A percentile compares a stretch with the other conserved stretches of the same genome.
Conservation (phyloP, 2,888 invertebrate genomes). For the Drosophila heteroneura region DNA sequence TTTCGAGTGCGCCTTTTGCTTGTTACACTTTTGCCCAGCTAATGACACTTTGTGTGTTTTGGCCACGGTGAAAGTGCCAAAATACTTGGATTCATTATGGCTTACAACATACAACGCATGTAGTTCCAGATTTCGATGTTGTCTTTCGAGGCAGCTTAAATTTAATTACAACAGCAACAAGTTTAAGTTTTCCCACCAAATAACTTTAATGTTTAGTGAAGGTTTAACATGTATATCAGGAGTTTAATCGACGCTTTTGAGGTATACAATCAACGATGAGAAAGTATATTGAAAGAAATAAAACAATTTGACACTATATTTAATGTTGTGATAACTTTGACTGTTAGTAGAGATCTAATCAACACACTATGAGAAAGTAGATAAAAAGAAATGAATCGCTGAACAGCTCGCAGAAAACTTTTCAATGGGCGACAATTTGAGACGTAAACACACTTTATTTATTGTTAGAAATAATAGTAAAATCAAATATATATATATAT, state of each 20-base stretch:
- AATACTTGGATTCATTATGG: constrained; percentile 24
- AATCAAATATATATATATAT: background rate
- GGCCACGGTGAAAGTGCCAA: constrained; percentile 47
- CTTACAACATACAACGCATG: constrained; percentile 1
- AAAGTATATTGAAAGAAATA: background rate
- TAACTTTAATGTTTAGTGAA: background rate
- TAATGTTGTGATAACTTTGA: background rate
- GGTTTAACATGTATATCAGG: background rate
- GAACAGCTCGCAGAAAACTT: background rate
- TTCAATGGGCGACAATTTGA: background rate
- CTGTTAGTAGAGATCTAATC: background rate
- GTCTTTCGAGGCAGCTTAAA: background rate
- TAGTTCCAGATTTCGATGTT: background rate
- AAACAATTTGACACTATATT: background rate
- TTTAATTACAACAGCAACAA: constrained; percentile 2
- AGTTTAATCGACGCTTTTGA: background rate
- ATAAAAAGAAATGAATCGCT: background rate
- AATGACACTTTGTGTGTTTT: constrained; percentile 38
- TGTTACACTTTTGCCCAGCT: constrained; percentile 40
- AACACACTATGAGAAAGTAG: background rate
- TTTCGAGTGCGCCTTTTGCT: constrained; percentile 55
- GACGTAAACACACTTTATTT: background rate
- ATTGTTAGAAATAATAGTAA: background rate
- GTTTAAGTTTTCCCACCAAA: background rate
- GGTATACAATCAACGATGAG: background rate